These are phyloP conservation scores for Neodiprion virginianus DNA, from an alignment of 1,140 invertebrate genomes.

Conservation along the genomic window DNA sequence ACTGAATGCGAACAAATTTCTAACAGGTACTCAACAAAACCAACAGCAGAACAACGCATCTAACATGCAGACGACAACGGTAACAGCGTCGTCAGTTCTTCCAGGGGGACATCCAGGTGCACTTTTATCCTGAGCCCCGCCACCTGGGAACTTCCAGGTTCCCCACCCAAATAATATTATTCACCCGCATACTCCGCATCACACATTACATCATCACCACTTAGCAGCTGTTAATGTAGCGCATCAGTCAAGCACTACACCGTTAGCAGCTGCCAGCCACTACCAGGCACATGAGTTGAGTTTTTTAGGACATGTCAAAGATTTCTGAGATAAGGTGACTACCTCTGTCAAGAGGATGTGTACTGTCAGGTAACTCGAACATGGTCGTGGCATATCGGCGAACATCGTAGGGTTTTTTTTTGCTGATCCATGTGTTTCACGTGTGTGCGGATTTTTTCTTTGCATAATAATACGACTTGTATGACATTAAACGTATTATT, in stretches of 20 bases:
- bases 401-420: too few species aligned
- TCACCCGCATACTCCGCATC: slow-evolving; percentile 53
- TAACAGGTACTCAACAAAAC: slow-evolving; percentile 51
- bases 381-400: too few species aligned
- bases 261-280: slow-evolving; percentile 44
- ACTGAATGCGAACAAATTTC: not conserved
- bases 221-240: slow-evolving; percentile 50
- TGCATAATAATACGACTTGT: too few species aligned
- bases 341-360: slow-evolving; percentile 47
- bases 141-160: slow-evolving; percentile 63
- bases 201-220: slow-evolving; percentile 48
- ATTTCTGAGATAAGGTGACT: slow-evolving; percentile 56
- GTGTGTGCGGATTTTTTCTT: too few species aligned
- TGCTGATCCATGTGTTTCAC: too few species aligned
- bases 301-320: slow-evolving; percentile 58
- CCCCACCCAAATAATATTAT: slow-evolving; percentile 58
- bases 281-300: slow-evolving; percentile 57
- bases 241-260: slow-evolving; percentile 51
- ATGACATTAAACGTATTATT: too few species aligned
- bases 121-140: slow-evolving; percentile 62
- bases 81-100: slow-evolving; percentile 55
- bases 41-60: slow-evolving; percentile 55
- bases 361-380: not conserved
- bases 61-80: slow-evolving; percentile 55
- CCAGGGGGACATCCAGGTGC: slow-evolving; percentile 56